Conservation (phyloP, 2,113 vertebrate genomes). For the Uria lomvia region DNA sequence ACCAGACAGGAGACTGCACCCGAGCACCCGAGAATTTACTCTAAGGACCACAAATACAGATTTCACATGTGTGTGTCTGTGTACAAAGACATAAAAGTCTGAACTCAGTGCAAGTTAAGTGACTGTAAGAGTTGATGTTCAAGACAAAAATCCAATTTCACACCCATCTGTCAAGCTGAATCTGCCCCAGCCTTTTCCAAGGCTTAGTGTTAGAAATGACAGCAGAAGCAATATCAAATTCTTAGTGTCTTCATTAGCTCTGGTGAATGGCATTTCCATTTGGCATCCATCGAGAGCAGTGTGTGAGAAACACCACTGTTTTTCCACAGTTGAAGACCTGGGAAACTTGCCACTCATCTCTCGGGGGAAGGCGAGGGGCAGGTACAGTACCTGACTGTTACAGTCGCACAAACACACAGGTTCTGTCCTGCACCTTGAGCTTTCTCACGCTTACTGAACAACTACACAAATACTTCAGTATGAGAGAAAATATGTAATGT, state of each 20-base stretch:
- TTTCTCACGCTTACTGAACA: neutral
- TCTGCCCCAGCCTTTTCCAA: neutral
- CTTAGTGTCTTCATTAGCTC: neutral
- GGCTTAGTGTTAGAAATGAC: neutral
- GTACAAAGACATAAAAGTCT: neutral
- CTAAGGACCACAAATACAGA: neutral
- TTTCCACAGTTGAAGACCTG: neutral
- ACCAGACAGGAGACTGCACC: neutral
- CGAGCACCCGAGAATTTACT: neutral
- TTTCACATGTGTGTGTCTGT: neutral
- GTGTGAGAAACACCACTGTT: neutral
- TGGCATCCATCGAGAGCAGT: neutral
- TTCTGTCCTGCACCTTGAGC: neutral
- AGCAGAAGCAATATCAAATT: neutral
- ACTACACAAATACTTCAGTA: neutral
- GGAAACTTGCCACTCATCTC: neutral
- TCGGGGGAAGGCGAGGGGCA: neutral
- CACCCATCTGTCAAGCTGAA: neutral
- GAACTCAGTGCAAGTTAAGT: neutral
- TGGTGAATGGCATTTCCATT: neutral
- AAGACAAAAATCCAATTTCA: slow-evolving; percentile 13
- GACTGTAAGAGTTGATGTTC: neutral
- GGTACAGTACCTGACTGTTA: neutral
- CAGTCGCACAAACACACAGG: neutral
- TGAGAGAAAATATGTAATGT: neutral